A percentile compares a stretch with the other conserved stretches of the same genome.
Evolutionary conservation across 1,140 invertebrate genomes (phyloP).

Genomic region (Kradibia gibbosae): DNA sequence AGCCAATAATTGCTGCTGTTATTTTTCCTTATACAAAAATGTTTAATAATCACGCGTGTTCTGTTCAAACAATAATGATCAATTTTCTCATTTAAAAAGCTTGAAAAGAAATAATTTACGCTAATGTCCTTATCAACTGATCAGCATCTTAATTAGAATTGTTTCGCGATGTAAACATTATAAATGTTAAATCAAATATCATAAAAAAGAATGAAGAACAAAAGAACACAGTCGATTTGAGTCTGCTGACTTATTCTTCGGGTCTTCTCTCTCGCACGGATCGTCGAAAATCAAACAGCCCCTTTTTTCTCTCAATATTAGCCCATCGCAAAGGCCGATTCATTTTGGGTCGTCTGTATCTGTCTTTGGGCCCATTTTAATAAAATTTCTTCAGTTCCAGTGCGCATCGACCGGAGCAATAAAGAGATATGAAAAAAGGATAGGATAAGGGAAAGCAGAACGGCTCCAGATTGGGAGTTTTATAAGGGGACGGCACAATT

Average conservation of each 20-base stretch:
- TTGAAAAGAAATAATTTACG: conserved; percentile 59
- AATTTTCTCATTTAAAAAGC: conserved; percentile 53
- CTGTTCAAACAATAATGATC: conserved; percentile 53
- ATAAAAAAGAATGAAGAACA: conserved; percentile 59
- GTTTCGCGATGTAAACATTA: conserved; percentile 60
- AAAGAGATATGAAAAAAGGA: conserved; percentile 58
- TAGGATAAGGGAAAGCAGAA: conserved; percentile 61
- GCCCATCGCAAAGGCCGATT: conserved; percentile 43
- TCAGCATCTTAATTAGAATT: conserved; percentile 62
- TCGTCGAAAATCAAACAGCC: conserved; percentile 48
- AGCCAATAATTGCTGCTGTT: conserved; percentile 29
- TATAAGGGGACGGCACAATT: conserved; percentile 69
- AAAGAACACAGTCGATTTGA: conserved; percentile 56
- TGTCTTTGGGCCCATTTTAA: conserved; percentile 52
- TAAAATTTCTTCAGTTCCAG: conserved; percentile 55
- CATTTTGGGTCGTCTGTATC: conserved; percentile 48
- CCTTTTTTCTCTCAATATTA: conserved; percentile 42
- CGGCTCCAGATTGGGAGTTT: conserved; percentile 60
- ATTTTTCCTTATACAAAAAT: conserved; percentile 34
- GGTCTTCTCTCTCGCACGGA: conserved; percentile 48
- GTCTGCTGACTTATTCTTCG: conserved; percentile 48
- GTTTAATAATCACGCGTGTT: conserved; percentile 47
- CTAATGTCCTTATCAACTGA: conserved; percentile 52
- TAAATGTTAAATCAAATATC: conserved; percentile 57
- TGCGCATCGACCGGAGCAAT: conserved; percentile 59